A percentile compares a stretch with the other conserved stretches of the same genome.
Conservation (phyloP, 2,888 invertebrate species). For the Lordiphosa fenestrarum region DNA sequence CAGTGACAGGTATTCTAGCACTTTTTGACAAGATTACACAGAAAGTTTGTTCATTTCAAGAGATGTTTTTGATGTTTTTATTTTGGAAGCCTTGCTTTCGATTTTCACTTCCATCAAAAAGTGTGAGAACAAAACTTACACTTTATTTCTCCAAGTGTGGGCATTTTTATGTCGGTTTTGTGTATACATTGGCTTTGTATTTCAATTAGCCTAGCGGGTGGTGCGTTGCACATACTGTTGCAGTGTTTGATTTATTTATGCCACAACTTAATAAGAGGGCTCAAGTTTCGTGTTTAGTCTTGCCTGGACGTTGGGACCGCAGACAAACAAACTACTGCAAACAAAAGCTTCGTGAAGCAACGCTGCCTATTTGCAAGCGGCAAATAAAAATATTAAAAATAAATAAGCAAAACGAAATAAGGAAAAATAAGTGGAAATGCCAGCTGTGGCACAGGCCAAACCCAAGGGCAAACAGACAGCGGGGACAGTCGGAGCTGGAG, state of each 20-base stretch:
- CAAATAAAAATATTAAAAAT: slow-evolving; percentile 64
- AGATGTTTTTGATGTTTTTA: too few relatives aligned
- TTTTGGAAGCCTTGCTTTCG: too few relatives aligned
- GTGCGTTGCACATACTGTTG: slow-evolving; percentile 14
- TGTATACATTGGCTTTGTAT: slow-evolving; percentile 69
- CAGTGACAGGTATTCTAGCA: too few relatives aligned
- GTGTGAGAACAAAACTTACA: too few relatives aligned
- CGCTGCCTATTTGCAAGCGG: slow-evolving; percentile 44
- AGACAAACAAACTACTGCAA: slow-evolving; percentile 36
- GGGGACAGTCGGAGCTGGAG: slow-evolving; percentile 4
- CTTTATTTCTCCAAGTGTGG: neutral
- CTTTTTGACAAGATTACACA: too few relatives aligned
- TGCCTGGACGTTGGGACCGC: slow-evolving; percentile 36
- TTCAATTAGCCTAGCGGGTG: slow-evolving; percentile 56
- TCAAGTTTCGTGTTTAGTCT: slow-evolving; percentile 34
- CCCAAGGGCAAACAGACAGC: slow-evolving; percentile 20
- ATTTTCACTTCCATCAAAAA: too few relatives aligned
- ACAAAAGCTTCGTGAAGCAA: slow-evolving; percentile 16
- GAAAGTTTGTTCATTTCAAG: too few relatives aligned
- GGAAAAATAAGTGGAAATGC: slow-evolving; percentile 24
- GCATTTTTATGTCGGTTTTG: slow-evolving; percentile 11
- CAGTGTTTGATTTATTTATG: slow-evolving; percentile 20
- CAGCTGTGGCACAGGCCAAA: slow-evolving; percentile 10
- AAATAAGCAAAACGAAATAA: slow-evolving; percentile 48
- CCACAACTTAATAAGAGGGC: slow-evolving; percentile 11